Conservation (phyloP, 1,140 invertebrate species). For the Bombus pascuorum region DNA sequence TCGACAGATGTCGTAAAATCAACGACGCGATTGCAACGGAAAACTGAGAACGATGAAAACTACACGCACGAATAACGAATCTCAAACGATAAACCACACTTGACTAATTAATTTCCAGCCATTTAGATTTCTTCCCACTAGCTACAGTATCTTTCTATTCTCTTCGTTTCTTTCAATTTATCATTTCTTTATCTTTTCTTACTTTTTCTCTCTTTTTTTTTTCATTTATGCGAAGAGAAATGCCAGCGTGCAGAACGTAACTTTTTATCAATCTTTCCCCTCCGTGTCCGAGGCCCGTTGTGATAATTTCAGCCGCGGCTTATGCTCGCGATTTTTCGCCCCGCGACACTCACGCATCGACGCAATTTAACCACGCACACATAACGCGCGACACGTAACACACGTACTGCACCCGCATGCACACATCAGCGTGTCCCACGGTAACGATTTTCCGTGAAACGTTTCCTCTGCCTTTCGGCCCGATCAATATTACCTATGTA, state of each 20-base stretch:
- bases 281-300: conserved; percentile 15
- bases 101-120: background rate
- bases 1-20: conserved; percentile 7
- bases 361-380: conserved; percentile 23
- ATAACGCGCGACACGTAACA: conserved; percentile 6
- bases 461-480: conserved; percentile 29
- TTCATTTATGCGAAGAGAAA: conserved; percentile 20
- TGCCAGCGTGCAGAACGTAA: conserved; percentile 16
- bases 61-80: background rate
- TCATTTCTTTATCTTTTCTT: too few relatives aligned
- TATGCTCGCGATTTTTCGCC: conserved; percentile 38
- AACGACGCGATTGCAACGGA: background rate
- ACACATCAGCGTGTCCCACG: conserved; percentile 26
- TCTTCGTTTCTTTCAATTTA: background rate
- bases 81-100: background rate
- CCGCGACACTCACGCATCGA: background rate
- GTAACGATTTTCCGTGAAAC: conserved; percentile 52
- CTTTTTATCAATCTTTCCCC: background rate
- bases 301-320: conserved; percentile 15
- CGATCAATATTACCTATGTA: conserved; percentile 38
- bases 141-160: too few relatives aligned
- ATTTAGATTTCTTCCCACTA: background rate
- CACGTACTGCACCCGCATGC: conserved; percentile 32
- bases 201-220: too few relatives aligned
- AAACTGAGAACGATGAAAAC: background rate